These are phyloP conservation scores for Norana najaformis DNA, from an alignment of 2,888 invertebrate genomes.

Conservation along the genomic window DNA sequence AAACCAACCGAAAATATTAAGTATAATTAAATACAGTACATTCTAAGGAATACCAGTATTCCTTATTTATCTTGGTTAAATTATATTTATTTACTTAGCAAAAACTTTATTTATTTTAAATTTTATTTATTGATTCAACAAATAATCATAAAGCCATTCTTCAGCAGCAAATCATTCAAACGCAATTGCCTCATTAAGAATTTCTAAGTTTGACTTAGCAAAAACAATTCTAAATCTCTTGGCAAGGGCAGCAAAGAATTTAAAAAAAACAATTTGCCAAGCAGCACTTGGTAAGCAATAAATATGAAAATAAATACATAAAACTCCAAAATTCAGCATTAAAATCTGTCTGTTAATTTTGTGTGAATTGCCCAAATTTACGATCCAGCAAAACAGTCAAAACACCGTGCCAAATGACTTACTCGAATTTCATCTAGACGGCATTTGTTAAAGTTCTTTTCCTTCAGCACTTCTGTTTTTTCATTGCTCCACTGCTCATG, in stretches of 20 bases:
- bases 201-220: not conserved
- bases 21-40: not conserved
- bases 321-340: not conserved
- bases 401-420: not conserved
- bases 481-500: constrained; percentile 99
- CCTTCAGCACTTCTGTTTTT: constrained; percentile 96
- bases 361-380: too few relatives aligned
- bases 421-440: constrained; percentile 92
- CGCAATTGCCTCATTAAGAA: not conserved
- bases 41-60: not conserved
- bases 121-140: not conserved
- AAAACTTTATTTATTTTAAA: not conserved
- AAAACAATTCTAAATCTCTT: not conserved
- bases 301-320: not conserved
- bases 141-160: not conserved
- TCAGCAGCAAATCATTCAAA: not conserved
- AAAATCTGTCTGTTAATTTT: too few relatives aligned
- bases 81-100: not conserved
- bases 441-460: constrained; percentile 95
- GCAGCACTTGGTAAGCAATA: not conserved
- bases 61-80: not conserved
- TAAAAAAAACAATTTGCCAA: not conserved
- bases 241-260: not conserved
- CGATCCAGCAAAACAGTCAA: too few relatives aligned
- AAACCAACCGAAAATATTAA: not conserved